These are phyloP conservation scores for Habroteleia sp. DNA, from an alignment of 2,888 invertebrate genomes.

Conservation along the genomic window DNA sequence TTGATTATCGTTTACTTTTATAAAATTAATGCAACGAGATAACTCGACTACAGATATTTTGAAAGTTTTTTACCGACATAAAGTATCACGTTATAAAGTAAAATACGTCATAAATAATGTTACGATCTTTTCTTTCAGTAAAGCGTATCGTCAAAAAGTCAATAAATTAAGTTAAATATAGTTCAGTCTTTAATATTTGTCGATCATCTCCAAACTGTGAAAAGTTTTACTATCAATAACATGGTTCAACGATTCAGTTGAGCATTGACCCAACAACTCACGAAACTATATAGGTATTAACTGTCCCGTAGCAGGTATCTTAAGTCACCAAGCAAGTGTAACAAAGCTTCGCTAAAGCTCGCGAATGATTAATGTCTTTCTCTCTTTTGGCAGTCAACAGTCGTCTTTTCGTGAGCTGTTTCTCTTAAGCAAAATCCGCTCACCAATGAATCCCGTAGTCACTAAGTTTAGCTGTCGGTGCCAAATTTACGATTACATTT, in stretches of 20 bases:
- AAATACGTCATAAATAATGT: constrained; percentile 30
- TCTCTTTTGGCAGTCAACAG: constrained; percentile 67
- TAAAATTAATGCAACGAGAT: neutral
- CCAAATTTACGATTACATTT: constrained; percentile 63
- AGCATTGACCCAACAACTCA: constrained; percentile 56
- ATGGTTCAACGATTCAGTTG: constrained; percentile 66
- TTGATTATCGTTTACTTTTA: neutral
- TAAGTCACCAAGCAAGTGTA: constrained; percentile 63
- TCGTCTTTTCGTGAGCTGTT: constrained; percentile 65
- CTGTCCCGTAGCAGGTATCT: constrained; percentile 54
- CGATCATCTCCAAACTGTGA: constrained; percentile 36
- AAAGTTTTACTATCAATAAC: constrained; percentile 68
- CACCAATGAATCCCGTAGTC: constrained; percentile 51
- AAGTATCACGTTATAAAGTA: constrained; percentile 17
- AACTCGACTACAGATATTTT: neutral
- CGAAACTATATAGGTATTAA: constrained; percentile 46
- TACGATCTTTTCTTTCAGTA: constrained; percentile 10
- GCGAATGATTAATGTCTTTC: constrained; percentile 69
- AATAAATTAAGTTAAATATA: constrained; percentile 43
- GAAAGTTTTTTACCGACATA: constrained; percentile 2
- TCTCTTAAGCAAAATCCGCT: constrained; percentile 37
- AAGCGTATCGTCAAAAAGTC: constrained; percentile 19
- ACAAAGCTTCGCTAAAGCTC: constrained; percentile 66
- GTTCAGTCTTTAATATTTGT: constrained; percentile 40
- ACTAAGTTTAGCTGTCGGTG: constrained; percentile 59